Evolutionary conservation across 2,797 vertebrate genomes (phyloP).

Genomic region (Dendrocincla fuliginosa): DNA sequence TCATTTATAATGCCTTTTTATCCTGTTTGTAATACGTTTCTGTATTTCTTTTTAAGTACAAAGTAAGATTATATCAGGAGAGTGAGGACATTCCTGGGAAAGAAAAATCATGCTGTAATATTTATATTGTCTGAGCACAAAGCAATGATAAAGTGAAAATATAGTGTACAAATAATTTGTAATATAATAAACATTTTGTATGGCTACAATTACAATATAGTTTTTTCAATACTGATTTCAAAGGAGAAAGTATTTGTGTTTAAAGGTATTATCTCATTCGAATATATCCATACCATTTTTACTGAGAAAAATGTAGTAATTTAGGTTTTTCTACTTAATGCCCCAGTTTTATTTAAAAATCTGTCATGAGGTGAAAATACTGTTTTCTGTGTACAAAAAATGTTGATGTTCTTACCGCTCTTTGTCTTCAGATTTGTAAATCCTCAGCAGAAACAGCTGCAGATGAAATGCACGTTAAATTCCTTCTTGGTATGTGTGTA

Average conservation of each 20-base stretch:
- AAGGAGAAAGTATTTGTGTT: background rate
- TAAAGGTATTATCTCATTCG: background rate
- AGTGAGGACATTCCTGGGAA: slow-evolving; percentile 49
- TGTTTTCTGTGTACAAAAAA: background rate
- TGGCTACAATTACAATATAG: slow-evolving; percentile 41
- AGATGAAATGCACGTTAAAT: background rate
- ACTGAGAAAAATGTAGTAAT: background rate
- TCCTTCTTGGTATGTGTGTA: background rate
- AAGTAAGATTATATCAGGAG: slow-evolving; percentile 10
- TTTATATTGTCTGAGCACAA: slow-evolving; percentile 67
- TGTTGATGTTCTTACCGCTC: background rate
- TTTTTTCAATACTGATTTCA: slow-evolving; percentile 65
- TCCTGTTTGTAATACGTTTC: slow-evolving; percentile 34
- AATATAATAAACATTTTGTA: slow-evolving; percentile 76
- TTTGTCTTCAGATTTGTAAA: slow-evolving; percentile 2
- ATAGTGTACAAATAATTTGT: slow-evolving; percentile 67
- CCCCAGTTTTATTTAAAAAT: background rate
- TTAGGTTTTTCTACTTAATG: background rate
- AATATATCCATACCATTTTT: background rate
- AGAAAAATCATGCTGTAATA: slow-evolving; percentile 48
- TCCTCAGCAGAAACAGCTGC: background rate
- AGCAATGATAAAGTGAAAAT: slow-evolving; percentile 59
- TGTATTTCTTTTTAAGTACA: background rate
- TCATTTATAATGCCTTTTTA: slow-evolving; percentile 33
- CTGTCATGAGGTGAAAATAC: background rate